Base-by-base conservation (phyloP, 1,140 invertebrate genomes). In the Elymnias hypermnestra region DNA sequence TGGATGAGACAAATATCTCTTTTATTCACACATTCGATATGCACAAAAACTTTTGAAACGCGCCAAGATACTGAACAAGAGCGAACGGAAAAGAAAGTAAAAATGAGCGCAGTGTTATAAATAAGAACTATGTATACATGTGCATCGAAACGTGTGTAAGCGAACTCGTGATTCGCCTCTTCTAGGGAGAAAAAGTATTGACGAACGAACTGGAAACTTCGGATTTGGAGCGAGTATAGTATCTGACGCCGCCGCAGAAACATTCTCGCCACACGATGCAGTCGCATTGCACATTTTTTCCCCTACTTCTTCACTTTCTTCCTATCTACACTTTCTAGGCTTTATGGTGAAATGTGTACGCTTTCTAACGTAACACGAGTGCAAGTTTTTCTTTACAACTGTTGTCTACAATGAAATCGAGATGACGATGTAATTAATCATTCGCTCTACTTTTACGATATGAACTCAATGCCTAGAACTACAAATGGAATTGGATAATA, bases 71-170 rank as follows among this genome's bases (percentile, higher is more conserved):
- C 77, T 63, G 50, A 77, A 73, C 55, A 83, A 81, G 69, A 77
- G 78, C 68, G 75, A 85, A 81, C 65, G 75, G 69, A 78, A 76
- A 82, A 78, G 82, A 85, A 83, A 85, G 82, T 85, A 85, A 85
- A 85, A 85, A 83, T 83, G 70, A 85, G 65, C 72, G 67, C 76
- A 78, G 62, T 62, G 70, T 69, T 78, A 75, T 69, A 82, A 81
- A 75, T 71, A 71, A 72, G 74, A 82, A 75, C 56, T 71, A 74
- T 65, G 68, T 63, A 63, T 73, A 72, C 73, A 61, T 66, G 52
- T 57, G 61, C 47, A 57, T 33, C 43, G 69, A 72, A 76, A 79
- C 51, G 67, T 67, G 65, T 70, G 67, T 58, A 60, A 75, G 70
- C 68, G 72, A 73, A 62, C 59, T 63, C 72, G 61, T 48, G 36